phyloP scores from a whole-genome alignment of 2,113 vertebrate genomes.

The Pseudorectes ferrugineus region DNA sequence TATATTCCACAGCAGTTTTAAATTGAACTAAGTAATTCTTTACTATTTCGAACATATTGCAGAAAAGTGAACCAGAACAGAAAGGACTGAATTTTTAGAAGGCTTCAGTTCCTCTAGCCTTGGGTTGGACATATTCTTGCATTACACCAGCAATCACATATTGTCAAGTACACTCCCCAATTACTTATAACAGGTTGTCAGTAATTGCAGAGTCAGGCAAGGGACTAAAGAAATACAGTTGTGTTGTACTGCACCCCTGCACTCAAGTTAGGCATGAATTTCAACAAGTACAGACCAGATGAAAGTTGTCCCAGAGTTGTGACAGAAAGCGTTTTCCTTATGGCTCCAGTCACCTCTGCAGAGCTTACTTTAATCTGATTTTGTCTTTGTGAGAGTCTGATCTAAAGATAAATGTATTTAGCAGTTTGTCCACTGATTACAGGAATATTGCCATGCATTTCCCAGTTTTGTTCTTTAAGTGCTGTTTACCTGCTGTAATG shows the following conservation, averaged over 20 bases:
- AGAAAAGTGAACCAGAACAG: neutral
- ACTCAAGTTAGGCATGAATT: neutral
- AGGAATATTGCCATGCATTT: neutral
- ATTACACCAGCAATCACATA: neutral
- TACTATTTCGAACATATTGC: neutral
- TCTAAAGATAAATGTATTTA: neutral
- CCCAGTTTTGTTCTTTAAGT: neutral
- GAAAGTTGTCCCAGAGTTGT: accelerated
- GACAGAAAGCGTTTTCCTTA: neutral
- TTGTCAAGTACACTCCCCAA: neutral
- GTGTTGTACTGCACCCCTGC: neutral
- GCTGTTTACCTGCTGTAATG: neutral
- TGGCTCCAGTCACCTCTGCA: neutral
- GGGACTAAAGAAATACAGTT: neutral
- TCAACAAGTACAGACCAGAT: neutral
- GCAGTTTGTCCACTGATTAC: neutral
- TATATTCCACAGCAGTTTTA: neutral
- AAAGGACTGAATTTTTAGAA: neutral
- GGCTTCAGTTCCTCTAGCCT: neutral
- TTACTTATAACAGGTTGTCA: neutral
- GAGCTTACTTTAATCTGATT: neutral
- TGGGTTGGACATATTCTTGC: neutral
- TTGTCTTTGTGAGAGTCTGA: neutral
- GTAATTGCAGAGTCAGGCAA: neutral
- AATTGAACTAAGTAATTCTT: neutral